Evolutionary conservation across 2,797 vertebrate species (phyloP).

Genomic region (Rhincodon typus): DNA sequence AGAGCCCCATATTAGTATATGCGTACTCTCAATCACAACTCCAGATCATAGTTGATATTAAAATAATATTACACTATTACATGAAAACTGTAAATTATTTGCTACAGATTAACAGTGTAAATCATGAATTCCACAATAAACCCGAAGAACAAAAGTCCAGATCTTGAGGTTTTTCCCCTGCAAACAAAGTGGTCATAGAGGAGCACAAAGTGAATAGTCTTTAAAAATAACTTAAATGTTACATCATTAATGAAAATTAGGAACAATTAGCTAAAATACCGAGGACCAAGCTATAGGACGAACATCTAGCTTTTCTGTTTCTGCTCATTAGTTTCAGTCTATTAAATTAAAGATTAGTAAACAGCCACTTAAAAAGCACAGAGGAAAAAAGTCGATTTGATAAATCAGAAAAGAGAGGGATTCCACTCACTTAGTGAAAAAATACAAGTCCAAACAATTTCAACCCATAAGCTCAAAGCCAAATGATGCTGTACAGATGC

Average conservation of each 20-base stretch:
- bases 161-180: neutral
- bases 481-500: neutral
- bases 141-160: neutral
- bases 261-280: neutral
- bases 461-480: neutral
- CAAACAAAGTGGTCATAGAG: neutral
- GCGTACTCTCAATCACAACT: neutral
- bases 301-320: neutral
- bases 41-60: neutral
- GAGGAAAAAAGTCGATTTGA: neutral
- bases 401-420: neutral
- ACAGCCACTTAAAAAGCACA: neutral
- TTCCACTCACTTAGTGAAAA: no score
- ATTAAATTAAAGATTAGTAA: neutral
- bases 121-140: no score
- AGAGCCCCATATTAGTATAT: neutral
- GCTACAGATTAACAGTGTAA: neutral
- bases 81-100: neutral
- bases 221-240: neutral
- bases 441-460: no score
- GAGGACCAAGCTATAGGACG: neutral
- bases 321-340: neutral
- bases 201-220: neutral
- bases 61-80: neutral
- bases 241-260: neutral